Conservation (phyloP, 2,113 vertebrate species). For the Physeter macrocephalus region DNA sequence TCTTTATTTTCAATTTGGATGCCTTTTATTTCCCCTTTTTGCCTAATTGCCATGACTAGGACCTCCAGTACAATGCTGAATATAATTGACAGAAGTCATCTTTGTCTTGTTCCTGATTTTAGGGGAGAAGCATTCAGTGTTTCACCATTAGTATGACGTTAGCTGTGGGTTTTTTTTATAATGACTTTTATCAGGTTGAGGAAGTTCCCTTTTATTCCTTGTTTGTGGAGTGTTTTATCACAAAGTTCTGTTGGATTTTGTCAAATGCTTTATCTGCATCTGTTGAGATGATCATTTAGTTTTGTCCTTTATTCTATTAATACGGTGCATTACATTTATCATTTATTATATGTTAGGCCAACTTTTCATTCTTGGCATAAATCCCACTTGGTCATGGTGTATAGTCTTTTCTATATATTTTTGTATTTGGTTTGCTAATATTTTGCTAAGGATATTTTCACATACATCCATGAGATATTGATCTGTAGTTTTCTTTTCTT, state of each 20-base stretch:
- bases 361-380: not conserved
- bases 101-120: not conserved
- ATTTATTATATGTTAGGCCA: not conserved
- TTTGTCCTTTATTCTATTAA: not conserved
- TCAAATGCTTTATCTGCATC: too few species aligned
- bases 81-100: not conserved
- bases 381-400: not conserved
- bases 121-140: not conserved
- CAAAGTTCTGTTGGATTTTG: not conserved
- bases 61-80: not conserved
- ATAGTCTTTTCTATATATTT: not conserved
- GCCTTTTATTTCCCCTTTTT: not conserved
- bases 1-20: not conserved
- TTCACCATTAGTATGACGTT: not conserved
- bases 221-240: not conserved
- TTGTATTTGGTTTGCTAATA: not conserved
- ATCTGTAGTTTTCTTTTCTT: not conserved
- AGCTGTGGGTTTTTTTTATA: not conserved
- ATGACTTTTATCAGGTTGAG: not conserved
- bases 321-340: not conserved
- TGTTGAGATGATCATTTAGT: not conserved
- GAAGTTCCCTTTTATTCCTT: not conserved
- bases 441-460: not conserved
- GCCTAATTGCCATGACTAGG: not conserved
- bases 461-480: not conserved